These are phyloP conservation scores for Porites rus DNA, from an alignment of 92 coral and sea anemone genomes.

Conservation along the genomic window DNA sequence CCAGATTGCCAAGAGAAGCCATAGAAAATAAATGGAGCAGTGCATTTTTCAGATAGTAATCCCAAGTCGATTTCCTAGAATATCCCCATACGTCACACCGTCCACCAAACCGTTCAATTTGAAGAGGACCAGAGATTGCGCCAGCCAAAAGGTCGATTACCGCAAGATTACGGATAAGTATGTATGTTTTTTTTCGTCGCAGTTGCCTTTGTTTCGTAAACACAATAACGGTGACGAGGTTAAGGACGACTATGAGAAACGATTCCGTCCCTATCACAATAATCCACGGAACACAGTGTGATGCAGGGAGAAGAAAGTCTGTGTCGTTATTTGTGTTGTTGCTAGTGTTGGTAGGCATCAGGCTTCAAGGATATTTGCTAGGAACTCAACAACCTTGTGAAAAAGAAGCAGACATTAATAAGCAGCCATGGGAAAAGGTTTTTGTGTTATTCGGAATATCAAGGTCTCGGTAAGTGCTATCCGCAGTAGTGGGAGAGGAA, in stretches of 20 bases:
- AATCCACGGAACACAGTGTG: not conserved
- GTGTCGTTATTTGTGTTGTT: not conserved
- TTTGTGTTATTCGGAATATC: no score
- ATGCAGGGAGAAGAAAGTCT: not conserved
- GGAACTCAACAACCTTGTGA: no score
- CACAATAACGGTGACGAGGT: constrained; percentile 9
- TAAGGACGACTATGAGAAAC: constrained; percentile 5
- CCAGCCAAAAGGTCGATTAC: constrained; percentile 8
- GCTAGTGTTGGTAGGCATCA: not conserved
- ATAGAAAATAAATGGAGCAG: constrained; percentile 9
- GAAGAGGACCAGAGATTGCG: constrained; percentile 7
- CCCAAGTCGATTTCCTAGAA: not conserved
- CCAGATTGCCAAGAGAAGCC: constrained; percentile 1
- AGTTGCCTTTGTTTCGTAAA: constrained; percentile 13
- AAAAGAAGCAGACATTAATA: no score
- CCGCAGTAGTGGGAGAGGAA: no score
- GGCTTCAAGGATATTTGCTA: not conserved
- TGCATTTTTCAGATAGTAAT: not conserved
- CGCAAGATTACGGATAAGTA: constrained; percentile 6
- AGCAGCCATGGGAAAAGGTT: no score
- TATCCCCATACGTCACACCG: not conserved
- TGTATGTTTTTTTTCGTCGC: not conserved
- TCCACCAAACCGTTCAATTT: not conserved
- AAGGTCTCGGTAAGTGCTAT: no score
- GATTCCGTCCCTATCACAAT: not conserved